Conservation (phyloP, 2,113 vertebrate species). For the Pristiophorus japonicus region DNA sequence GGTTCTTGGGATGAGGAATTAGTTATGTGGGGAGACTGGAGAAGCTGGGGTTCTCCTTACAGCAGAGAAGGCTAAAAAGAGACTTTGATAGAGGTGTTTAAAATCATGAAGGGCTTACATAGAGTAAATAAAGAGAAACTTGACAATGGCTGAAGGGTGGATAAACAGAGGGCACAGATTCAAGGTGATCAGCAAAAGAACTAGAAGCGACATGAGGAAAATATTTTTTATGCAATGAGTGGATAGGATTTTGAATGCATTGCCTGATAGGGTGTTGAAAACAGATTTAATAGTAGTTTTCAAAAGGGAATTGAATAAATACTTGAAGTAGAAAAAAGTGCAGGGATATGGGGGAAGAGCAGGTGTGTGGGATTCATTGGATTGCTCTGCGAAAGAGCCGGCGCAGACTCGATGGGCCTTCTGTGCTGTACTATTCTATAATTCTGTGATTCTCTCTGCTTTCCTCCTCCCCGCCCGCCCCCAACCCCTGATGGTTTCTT, state of each 20-base stretch:
- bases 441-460: neutral
- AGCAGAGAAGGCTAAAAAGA: neutral
- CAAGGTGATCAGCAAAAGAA: neutral
- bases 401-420: neutral
- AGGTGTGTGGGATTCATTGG: neutral
- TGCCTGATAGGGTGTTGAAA: neutral
- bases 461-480: neutral
- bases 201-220: neutral
- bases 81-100: neutral
- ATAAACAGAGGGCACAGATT: neutral
- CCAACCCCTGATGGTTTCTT: neutral
- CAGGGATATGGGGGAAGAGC: neutral
- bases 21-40: neutral
- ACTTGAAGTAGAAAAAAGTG: neutral
- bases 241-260: neutral
- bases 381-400: neutral
- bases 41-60: neutral
- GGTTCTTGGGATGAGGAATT: neutral
- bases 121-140: neutral
- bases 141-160: neutral
- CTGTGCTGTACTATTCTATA: neutral
- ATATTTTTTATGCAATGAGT: neutral
- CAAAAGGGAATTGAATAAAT: neutral
- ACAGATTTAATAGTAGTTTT: neutral
- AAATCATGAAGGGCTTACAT: neutral